These are phyloP conservation scores for Microtus agrestis DNA, from an alignment of 2,797 vertebrate genomes.

Conservation along the genomic window DNA sequence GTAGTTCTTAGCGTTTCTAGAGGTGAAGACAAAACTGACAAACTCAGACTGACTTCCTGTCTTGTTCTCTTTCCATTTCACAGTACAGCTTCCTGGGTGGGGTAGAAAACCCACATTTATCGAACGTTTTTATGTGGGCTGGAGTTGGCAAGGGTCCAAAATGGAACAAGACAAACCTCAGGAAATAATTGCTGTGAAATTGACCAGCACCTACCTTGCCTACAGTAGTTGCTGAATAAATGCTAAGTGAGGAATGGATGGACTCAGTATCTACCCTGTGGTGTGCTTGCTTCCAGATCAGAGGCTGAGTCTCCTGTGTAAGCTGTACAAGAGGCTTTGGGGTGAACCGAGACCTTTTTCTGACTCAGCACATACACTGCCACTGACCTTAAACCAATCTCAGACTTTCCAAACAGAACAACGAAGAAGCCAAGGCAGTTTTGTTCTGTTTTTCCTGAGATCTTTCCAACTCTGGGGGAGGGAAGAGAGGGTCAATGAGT, in stretches of 20 bases:
- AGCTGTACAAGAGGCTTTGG: not conserved
- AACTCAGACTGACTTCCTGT: not conserved
- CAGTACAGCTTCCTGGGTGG: not conserved
- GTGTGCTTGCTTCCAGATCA: not conserved
- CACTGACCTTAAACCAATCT: not conserved
- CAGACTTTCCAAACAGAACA: constrained; percentile 21
- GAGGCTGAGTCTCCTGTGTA: not conserved
- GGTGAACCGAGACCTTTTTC: not conserved
- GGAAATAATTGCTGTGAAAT: not conserved
- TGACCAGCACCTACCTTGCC: not conserved
- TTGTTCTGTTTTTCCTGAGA: not conserved
- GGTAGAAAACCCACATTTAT: not conserved
- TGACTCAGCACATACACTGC: not conserved
- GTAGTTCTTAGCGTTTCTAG: constrained; percentile 7
- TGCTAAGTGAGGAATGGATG: not conserved
- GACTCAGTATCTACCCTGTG: not conserved
- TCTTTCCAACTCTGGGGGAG: not conserved
- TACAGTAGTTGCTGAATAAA: not conserved
- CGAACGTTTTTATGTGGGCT: not conserved
- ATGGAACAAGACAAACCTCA: not conserved
- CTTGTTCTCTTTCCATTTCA: not conserved
- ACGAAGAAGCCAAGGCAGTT: not conserved
- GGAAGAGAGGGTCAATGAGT: not conserved
- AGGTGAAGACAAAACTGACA: not conserved
- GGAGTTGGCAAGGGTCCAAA: not conserved